These are phyloP conservation scores for Periophthalmus modestus DNA, from an alignment of 2,113 vertebrate genomes.

Conservation along the genomic window DNA sequence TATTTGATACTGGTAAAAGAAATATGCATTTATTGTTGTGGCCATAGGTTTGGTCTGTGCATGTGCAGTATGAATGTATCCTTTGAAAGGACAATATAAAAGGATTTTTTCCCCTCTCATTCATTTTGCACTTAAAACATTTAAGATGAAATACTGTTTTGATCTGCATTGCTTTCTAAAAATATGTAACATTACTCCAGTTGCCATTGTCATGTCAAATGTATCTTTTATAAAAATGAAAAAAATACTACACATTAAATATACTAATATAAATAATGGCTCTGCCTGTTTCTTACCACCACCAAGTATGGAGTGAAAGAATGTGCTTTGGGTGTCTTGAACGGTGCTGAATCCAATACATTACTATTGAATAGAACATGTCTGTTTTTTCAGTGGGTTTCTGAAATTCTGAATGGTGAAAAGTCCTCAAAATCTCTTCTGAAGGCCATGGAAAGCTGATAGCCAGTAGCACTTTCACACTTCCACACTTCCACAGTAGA, in stretches of 20 bases:
- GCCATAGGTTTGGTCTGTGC: constrained; percentile 24
- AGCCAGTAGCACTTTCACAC: background rate
- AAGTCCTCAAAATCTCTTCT: too few relatives aligned
- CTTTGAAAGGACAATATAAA: constrained; percentile 16
- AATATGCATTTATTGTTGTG: constrained; percentile 14
- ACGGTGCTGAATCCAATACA: too few relatives aligned
- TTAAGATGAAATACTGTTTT: constrained; percentile 19
- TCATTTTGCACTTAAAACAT: constrained; percentile 62
- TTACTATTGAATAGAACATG: too few relatives aligned
- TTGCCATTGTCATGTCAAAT: constrained; percentile 30
- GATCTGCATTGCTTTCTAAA: constrained; percentile 43
- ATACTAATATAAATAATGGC: constrained; percentile 39
- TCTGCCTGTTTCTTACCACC: background rate
- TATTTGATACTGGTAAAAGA: background rate
- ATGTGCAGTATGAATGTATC: constrained; percentile 40
- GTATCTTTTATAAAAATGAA: constrained; percentile 33
- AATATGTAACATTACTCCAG: constrained; percentile 40
- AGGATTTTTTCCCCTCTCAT: constrained; percentile 1
- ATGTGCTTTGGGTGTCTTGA: too few relatives aligned
- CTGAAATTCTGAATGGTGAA: too few relatives aligned
- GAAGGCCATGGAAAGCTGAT: too few relatives aligned
- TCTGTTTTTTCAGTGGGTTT: too few relatives aligned
- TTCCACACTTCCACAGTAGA: background rate
- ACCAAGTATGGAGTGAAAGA: too few relatives aligned
- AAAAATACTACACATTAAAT: constrained; percentile 29